These are phyloP conservation scores for Eilema depressum DNA, from an alignment of 2,888 invertebrate genomes.

Conservation along the genomic window DNA sequence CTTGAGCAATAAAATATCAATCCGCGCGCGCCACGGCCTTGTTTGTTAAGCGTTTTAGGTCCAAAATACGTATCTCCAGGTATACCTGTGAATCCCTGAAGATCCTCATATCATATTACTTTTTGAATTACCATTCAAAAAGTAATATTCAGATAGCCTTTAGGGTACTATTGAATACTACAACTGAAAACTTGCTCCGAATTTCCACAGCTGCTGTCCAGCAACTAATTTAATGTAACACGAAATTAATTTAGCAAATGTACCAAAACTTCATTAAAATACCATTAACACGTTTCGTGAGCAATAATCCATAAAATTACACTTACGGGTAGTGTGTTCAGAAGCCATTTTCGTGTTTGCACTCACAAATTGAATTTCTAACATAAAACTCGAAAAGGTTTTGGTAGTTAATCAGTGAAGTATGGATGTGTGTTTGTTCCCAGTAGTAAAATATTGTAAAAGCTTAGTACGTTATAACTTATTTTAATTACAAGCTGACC, in stretches of 20 bases:
- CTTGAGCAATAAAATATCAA: no score
- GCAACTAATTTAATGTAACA: conserved; percentile 28
- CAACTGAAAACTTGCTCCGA: not conserved
- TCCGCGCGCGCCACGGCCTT: no score
- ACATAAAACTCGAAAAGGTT: conserved; percentile 14
- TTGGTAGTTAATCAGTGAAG: not conserved
- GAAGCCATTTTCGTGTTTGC: conserved; percentile 33
- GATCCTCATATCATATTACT: not conserved
- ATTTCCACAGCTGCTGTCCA: conserved; percentile 8
- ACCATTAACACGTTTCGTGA: conserved; percentile 33
- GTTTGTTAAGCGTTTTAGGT: no score
- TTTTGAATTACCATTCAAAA: not conserved
- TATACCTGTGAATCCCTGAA: no score
- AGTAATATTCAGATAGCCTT: not conserved
- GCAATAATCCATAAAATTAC: conserved; percentile 36
- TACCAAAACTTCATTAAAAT: conserved; percentile 33
- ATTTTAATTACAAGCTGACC: not conserved
- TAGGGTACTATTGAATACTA: not conserved
- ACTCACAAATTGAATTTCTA: conserved; percentile 30
- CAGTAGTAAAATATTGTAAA: conserved; percentile 1
- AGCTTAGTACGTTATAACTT: not conserved
- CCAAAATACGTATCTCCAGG: no score
- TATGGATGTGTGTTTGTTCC: not conserved
- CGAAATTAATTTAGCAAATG: conserved; percentile 42
- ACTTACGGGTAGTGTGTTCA: conserved; percentile 28